phyloP scores from a whole-genome alignment of 2,113 vertebrate species.

The Zosterops pallidus region DNA sequence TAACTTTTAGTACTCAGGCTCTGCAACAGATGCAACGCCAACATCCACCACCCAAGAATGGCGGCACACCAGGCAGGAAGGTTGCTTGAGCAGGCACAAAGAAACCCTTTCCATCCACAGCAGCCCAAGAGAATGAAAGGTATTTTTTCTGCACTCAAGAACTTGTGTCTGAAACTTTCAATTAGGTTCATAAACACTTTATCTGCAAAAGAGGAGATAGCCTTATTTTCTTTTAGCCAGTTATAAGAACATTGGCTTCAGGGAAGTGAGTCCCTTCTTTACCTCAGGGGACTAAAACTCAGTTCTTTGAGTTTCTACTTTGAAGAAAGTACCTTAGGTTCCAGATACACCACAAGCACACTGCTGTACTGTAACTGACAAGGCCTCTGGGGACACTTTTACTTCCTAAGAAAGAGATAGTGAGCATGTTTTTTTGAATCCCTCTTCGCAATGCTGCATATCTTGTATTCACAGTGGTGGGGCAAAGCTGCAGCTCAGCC shows the following conservation, averaged over 20 bases:
- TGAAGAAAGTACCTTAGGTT: background rate
- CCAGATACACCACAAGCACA: background rate
- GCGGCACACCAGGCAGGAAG: fast-evolving
- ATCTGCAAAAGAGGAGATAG: background rate
- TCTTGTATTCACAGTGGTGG: background rate
- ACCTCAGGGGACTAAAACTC: background rate
- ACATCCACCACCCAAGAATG: too few species aligned
- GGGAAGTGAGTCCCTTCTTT: background rate
- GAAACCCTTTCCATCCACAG: background rate
- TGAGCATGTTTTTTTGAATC: background rate
- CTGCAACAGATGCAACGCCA: background rate
- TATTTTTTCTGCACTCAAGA: background rate
- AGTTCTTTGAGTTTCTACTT: background rate
- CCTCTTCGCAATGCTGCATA: background rate
- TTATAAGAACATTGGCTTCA: background rate
- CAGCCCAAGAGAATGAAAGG: background rate
- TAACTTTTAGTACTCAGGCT: background rate
- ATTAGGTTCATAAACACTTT: background rate
- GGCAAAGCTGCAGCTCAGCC: background rate
- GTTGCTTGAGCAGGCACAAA: background rate
- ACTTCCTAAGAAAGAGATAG: background rate
- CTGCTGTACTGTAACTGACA: fast-evolving
- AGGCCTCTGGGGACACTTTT: background rate
- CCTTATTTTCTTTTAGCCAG: background rate
- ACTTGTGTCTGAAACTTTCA: background rate